phyloP scores from a whole-genome alignment of 2,888 invertebrate genomes.

The Platypus cylindrus region DNA sequence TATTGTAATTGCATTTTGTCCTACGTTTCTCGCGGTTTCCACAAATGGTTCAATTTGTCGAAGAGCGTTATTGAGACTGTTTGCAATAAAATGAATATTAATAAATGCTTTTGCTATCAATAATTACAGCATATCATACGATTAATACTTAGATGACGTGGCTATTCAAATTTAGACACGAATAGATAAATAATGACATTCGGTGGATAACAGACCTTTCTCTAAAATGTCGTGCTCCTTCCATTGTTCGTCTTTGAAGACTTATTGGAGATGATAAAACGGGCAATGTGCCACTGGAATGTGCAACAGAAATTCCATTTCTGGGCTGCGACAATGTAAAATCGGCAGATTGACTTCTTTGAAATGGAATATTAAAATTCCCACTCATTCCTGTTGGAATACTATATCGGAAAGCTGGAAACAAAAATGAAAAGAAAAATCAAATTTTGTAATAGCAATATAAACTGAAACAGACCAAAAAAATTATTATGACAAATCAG shows the following conservation, averaged over 20 bases:
- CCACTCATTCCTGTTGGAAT: too few relatives aligned
- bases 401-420: too few relatives aligned
- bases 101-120: neutral
- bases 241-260: constrained; percentile 26
- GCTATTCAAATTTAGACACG: neutral
- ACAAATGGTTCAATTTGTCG: constrained; percentile 55
- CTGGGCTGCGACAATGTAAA: constrained; percentile 17
- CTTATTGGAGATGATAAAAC: constrained; percentile 18
- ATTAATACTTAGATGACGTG: too few relatives aligned
- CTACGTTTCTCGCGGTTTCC: constrained; percentile 43
- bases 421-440: too few relatives aligned
- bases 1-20: constrained; percentile 22
- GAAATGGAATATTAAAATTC: constrained; percentile 14
- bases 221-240: constrained; percentile 29
- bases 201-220: constrained; percentile 18
- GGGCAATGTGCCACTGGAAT: constrained; percentile 18
- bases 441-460: too few relatives aligned
- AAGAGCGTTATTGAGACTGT: constrained; percentile 34
- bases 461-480: too few relatives aligned
- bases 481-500: too few relatives aligned
- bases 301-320: constrained; percentile 16
- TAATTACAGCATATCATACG: neutral
- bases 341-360: constrained; percentile 22
- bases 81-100: constrained; percentile 1
- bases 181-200: neutral